phyloP scores from a whole-genome alignment of 2,888 invertebrate genomes.

The Micropterix aruncella region DNA sequence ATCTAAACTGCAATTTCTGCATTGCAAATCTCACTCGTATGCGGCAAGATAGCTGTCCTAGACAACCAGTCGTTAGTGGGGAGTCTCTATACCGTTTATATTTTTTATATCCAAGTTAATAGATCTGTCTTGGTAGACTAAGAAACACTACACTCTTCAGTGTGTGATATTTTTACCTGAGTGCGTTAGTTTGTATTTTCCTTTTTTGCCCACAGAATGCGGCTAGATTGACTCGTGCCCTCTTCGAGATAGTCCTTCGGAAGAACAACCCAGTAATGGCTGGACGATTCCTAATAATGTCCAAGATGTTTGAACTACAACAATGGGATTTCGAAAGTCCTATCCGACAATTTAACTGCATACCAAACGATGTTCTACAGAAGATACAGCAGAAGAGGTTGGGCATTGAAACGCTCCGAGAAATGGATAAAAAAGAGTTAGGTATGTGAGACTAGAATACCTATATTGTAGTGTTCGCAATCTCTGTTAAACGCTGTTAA shows the following conservation, averaged over 20 bases:
- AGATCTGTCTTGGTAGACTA: conserved; percentile 1
- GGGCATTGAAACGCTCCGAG: conserved; percentile 62
- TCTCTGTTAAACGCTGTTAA: too few relatives aligned
- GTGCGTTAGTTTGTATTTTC: conserved; percentile 23
- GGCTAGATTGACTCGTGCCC: conserved; percentile 75
- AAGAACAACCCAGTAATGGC: conserved; percentile 86
- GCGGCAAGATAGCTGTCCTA: too few relatives aligned
- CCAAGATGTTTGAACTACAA: conserved; percentile 87
- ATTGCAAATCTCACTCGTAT: too few relatives aligned
- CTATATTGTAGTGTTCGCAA: too few relatives aligned
- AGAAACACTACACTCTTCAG: conserved; percentile 2
- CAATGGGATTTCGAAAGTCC: conserved; percentile 82
- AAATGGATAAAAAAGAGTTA: conserved; percentile 79
- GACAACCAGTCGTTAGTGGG: too few relatives aligned
- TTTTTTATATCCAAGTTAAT: conserved; percentile 1
- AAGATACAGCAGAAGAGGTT: conserved; percentile 71
- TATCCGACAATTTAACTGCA: conserved; percentile 68
- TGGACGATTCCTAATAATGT: conserved; percentile 67
- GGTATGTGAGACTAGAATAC: too few relatives aligned
- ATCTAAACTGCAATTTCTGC: too few relatives aligned
- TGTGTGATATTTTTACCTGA: conserved; percentile 10
- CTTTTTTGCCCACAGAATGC: conserved; percentile 58
- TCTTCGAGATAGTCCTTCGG: conserved; percentile 87
- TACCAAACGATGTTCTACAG: conserved; percentile 63
- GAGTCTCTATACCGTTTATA: background rate